Percentiles rank a stretch among this genome's conserved stretches.
Evolutionary conservation across 2,888 invertebrate species (phyloP).

Genomic region (Drosophila paramelanica): DNA sequence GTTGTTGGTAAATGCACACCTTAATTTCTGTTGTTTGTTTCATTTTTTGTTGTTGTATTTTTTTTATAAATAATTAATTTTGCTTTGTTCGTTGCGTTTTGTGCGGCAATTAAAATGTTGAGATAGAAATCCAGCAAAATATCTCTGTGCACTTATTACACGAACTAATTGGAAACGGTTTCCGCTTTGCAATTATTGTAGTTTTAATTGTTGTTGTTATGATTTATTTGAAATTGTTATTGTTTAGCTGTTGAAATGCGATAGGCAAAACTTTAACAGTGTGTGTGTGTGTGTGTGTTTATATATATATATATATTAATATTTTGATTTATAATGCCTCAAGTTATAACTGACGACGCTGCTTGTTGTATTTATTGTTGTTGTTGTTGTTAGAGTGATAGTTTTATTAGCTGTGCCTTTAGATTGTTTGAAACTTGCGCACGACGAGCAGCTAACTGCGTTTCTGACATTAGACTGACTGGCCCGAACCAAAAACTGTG

Average conservation of each 20-base stretch:
- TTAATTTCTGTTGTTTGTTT: slow-evolving; percentile 36
- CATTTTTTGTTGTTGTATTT: slow-evolving; percentile 5
- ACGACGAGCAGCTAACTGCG: slow-evolving; percentile 84
- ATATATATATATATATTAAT: slow-evolving; percentile 13
- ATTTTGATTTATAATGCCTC: slow-evolving; percentile 63
- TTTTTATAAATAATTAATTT: slow-evolving; percentile 59
- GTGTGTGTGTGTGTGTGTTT: slow-evolving; percentile 9
- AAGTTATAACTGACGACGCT: slow-evolving; percentile 53
- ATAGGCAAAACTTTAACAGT: slow-evolving; percentile 19
- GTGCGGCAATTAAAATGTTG: slow-evolving; percentile 57
- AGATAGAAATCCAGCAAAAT: slow-evolving; percentile 46
- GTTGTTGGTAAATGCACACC: slow-evolving; percentile 54
- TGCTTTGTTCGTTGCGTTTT: slow-evolving; percentile 38
- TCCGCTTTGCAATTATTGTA: slow-evolving; percentile 46
- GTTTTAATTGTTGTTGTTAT: slow-evolving; percentile 31
- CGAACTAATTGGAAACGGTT: slow-evolving; percentile 54
- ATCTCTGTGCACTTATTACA: slow-evolving; percentile 52
- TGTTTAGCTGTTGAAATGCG: slow-evolving; percentile 34
- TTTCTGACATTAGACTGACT: slow-evolving; percentile 84
- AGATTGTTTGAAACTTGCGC: slow-evolving; percentile 76
- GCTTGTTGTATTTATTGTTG: slow-evolving; percentile 29
- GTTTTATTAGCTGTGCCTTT: slow-evolving; percentile 60
- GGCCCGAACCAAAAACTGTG: slow-evolving; percentile 70
- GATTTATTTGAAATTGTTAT: slow-evolving; percentile 44
- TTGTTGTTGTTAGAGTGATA: slow-evolving; percentile 33